phyloP scores from a whole-genome alignment of 2,113 vertebrate genomes.

The Nesoenas mayeri region DNA sequence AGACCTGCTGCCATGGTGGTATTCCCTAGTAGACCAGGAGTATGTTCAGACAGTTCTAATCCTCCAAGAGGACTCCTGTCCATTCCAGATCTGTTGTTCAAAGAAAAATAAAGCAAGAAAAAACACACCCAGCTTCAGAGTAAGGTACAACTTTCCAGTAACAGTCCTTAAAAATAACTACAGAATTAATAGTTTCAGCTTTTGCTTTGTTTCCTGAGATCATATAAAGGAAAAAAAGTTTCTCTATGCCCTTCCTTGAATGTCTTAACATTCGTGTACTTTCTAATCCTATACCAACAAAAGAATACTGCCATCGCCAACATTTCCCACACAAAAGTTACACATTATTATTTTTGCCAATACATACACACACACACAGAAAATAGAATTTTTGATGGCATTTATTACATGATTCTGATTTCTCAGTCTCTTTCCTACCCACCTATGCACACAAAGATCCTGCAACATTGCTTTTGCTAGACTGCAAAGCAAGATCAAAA shows the following conservation, averaged over 20 bases:
- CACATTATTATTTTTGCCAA: neutral
- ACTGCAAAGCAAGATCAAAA: neutral
- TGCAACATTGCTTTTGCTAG: neutral
- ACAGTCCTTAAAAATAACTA: neutral
- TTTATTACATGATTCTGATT: neutral
- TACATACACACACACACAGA: neutral
- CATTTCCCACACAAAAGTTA: neutral
- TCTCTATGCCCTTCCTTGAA: neutral
- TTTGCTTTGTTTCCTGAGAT: neutral
- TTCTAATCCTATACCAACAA: neutral
- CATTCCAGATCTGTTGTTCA: conserved; percentile 80
- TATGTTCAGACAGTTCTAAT: conserved; percentile 78
- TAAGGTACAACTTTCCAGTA: neutral
- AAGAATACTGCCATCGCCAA: neutral
- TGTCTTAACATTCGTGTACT: neutral
- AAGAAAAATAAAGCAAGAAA: conserved; percentile 52
- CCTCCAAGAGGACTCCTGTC: conserved; percentile 80
- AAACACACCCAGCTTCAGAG: conserved; percentile 26
- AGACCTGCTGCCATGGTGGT: conserved; percentile 87
- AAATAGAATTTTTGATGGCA: neutral
- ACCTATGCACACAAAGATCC: neutral
- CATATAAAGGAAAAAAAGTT: neutral
- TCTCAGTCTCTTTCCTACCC: neutral
- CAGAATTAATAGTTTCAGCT: neutral
- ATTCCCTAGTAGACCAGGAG: conserved; percentile 74